These are phyloP conservation scores for Stictonetta naevosa DNA, from an alignment of 2,113 vertebrate species.

Conservation along the genomic window DNA sequence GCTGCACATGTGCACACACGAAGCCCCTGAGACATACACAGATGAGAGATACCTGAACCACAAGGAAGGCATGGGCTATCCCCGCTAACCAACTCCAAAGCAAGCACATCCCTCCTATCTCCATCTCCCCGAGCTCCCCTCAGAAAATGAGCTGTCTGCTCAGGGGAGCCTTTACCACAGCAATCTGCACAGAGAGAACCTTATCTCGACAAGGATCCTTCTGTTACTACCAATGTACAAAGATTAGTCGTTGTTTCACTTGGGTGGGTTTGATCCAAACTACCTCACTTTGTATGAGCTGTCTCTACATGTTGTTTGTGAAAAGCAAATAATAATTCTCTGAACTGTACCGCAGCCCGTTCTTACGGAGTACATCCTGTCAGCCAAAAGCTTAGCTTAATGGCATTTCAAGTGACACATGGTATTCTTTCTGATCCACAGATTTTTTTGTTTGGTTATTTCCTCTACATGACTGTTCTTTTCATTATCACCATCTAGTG, in stretches of 20 bases:
- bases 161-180: too few relatives aligned
- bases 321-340: background rate
- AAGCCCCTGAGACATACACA: fast-evolving
- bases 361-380: background rate
- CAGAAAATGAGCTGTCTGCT: too few relatives aligned
- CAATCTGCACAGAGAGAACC: too few relatives aligned
- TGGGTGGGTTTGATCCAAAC: background rate
- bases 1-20: fast-evolving
- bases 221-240: background rate
- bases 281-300: background rate
- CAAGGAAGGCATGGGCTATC: fast-evolving
- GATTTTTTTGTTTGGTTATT: background rate
- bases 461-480: background rate
- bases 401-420: background rate
- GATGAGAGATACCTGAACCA: fast-evolving
- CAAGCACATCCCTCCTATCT: fast-evolving
- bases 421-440: background rate
- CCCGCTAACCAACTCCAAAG: background rate
- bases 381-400: background rate
- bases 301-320: background rate
- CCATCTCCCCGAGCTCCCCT: background rate
- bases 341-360: background rate
- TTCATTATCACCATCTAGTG: background rate
- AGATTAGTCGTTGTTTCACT: background rate
- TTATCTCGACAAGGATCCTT: background rate